Conservation (phyloP, 2,113 vertebrate species). For the Tonatia bakeri region DNA sequence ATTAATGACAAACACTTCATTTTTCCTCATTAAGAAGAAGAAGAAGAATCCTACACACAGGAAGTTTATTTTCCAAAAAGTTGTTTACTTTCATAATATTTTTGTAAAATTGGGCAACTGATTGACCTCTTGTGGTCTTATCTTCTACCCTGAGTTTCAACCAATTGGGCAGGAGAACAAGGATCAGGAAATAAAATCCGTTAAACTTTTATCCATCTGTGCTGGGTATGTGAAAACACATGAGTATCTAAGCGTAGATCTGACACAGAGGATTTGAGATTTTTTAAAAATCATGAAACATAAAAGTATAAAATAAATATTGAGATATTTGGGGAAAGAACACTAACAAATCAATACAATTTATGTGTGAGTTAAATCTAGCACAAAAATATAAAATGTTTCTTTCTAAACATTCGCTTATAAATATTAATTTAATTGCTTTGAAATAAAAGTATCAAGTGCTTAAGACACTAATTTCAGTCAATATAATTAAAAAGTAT, state of each 20-base stretch:
- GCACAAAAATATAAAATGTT: background rate
- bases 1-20: background rate
- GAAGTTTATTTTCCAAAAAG: background rate
- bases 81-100: background rate
- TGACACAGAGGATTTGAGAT: background rate
- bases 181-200: background rate
- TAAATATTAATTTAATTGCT: slow-evolving; percentile 15
- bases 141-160: background rate
- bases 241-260: background rate
- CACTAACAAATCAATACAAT: background rate
- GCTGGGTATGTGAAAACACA: background rate
- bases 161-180: background rate
- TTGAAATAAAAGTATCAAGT: background rate
- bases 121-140: background rate
- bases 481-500: background rate
- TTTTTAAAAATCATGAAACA: background rate
- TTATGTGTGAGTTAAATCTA: background rate
- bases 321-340: background rate
- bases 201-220: background rate
- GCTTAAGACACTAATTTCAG: background rate
- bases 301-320: background rate
- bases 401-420: background rate
- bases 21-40: background rate
- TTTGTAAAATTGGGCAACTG: background rate
- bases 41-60: background rate